A percentile compares a stretch with the other conserved stretches of the same genome.
phyloP scores from a whole-genome alignment of 2,888 invertebrate species.

The Acronicta aceris region DNA sequence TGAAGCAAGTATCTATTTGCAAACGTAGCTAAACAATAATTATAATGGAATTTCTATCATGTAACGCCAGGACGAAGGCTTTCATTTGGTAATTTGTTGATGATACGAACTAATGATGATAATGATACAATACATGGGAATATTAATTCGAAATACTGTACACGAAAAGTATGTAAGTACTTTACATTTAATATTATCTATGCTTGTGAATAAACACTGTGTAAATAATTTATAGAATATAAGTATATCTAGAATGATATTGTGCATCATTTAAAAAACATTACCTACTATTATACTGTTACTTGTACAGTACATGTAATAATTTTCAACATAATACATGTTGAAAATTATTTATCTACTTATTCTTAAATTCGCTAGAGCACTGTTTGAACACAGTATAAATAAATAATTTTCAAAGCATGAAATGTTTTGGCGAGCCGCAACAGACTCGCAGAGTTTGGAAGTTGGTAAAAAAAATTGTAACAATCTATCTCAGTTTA shows the following conservation, averaged over 20 bases:
- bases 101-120: conserved; percentile 27
- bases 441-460: conserved; percentile 14
- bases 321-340: background rate
- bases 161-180: conserved; percentile 24
- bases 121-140: conserved; percentile 32
- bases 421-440: conserved; percentile 16
- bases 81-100: conserved; percentile 20
- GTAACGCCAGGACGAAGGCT: conserved; percentile 21
- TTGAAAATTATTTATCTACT: background rate
- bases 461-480: conserved; percentile 7
- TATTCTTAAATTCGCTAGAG: background rate
- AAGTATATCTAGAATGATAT: conserved; percentile 13
- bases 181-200: conserved; percentile 23
- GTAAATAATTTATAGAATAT: conserved; percentile 10
- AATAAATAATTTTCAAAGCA: conserved; percentile 1
- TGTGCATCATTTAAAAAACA: conserved; percentile 20
- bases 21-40: conserved; percentile 33
- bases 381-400: background rate
- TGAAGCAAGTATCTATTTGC: conserved; percentile 50
- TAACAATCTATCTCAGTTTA: conserved; percentile 6
- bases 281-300: conserved; percentile 7
- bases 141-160: conserved; percentile 47
- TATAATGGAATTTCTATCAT: conserved; percentile 38
- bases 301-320: too few relatives aligned
- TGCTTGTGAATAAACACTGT: conserved; percentile 30